phyloP scores from a whole-genome alignment of 2,797 vertebrate species.

The Acanthurus lineatus region DNA sequence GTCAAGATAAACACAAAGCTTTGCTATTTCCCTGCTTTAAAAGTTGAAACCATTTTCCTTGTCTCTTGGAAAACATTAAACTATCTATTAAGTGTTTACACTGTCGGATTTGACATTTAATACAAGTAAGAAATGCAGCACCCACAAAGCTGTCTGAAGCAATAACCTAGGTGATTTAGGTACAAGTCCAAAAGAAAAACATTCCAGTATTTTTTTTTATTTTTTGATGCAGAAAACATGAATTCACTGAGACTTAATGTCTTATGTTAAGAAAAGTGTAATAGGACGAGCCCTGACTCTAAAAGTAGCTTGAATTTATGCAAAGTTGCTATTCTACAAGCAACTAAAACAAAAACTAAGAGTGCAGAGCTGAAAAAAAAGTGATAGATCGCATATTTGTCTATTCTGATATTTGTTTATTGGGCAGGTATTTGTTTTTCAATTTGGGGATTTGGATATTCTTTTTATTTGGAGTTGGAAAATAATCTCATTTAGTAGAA shows the following conservation, averaged over 20 bases:
- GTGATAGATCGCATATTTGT: too few species aligned
- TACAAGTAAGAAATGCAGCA: slow-evolving; percentile 56
- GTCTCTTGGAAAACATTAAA: slow-evolving; percentile 60
- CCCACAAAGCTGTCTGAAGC: slow-evolving; percentile 50
- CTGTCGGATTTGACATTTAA: slow-evolving; percentile 63
- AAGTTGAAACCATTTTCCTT: slow-evolving; percentile 60
- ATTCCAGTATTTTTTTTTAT: slow-evolving; percentile 26
- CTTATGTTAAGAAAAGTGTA: slow-evolving; percentile 18
- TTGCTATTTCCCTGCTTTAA: slow-evolving; percentile 46
- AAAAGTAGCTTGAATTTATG: slow-evolving; percentile 11
- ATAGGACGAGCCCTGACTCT: not conserved
- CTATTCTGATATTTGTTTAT: too few species aligned
- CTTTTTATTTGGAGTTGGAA: too few species aligned
- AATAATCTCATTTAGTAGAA: too few species aligned
- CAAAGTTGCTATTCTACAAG: slow-evolving; percentile 14
- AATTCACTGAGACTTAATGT: slow-evolving; percentile 21
- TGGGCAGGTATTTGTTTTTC: too few species aligned
- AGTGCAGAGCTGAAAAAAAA: too few species aligned
- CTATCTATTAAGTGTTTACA: slow-evolving; percentile 62
- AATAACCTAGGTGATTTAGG: slow-evolving; percentile 50
- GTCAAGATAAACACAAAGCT: slow-evolving; percentile 64
- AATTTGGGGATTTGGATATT: too few species aligned
- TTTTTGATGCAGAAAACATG: slow-evolving; percentile 12
- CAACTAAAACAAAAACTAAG: too few species aligned
- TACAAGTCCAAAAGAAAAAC: slow-evolving; percentile 24